phyloP scores from a whole-genome alignment of 2,888 invertebrate genomes.

The Tipula unca region DNA sequence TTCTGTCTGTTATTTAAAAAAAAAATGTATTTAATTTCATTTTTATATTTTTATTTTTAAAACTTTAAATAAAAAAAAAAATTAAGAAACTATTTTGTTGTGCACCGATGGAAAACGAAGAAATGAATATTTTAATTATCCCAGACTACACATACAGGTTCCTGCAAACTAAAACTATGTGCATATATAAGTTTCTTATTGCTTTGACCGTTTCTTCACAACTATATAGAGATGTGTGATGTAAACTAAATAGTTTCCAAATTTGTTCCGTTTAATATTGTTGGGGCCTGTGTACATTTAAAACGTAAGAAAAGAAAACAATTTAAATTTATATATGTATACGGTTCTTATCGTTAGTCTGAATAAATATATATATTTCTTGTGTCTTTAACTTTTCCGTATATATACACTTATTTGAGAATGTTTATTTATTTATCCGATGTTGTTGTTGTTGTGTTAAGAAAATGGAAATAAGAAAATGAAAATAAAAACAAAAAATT shows the following conservation, averaged over 20 bases:
- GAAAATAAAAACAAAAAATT: background rate
- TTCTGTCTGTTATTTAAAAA: background rate
- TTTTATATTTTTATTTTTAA: background rate
- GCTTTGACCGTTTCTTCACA: too few species aligned
- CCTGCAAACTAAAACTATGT: background rate
- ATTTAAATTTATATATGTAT: background rate
- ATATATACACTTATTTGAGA: background rate
- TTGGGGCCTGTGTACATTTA: background rate
- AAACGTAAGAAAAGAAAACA: background rate
- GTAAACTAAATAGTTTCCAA: background rate
- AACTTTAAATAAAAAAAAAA: too few species aligned
- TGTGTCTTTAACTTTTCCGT: background rate
- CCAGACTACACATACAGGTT: background rate
- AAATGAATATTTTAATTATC: background rate
- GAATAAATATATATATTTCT: background rate
- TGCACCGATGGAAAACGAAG: background rate
- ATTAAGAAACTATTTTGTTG: background rate
- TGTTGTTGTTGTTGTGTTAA: background rate
- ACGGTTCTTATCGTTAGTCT: background rate
- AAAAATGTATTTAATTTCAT: background rate
- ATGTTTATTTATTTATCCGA: background rate
- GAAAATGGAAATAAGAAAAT: background rate
- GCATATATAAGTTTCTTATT: background rate
- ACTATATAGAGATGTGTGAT: background rate
- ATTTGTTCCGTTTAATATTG: background rate